phyloP scores from a whole-genome alignment of 2,888 invertebrate genomes.

The Steinernema carpocapsae region DNA sequence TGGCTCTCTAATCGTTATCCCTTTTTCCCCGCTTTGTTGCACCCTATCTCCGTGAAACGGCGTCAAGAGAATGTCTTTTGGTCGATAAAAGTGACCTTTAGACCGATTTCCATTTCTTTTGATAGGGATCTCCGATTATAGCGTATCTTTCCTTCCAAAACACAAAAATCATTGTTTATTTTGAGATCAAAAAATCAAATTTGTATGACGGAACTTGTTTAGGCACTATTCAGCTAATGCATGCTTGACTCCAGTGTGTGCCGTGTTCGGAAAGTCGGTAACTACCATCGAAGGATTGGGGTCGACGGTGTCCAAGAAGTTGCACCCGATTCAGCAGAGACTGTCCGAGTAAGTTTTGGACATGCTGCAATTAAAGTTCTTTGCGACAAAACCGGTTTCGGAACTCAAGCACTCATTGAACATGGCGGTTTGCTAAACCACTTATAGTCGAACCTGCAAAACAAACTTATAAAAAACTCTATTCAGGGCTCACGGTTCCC shows the following conservation, averaged over 20 bases:
- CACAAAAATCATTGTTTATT: background rate
- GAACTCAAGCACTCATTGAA: background rate
- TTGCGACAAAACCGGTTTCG: background rate
- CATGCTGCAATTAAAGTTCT: background rate
- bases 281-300: constrained; percentile 93
- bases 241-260: constrained; percentile 84
- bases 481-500: constrained; percentile 81
- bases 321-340: constrained; percentile 81
- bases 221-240: constrained; percentile 77
- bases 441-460: no score
- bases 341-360: constrained; percentile 55
- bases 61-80: background rate
- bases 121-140: background rate
- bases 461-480: background rate
- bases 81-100: constrained; percentile 2
- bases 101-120: constrained; percentile 29
- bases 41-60: background rate
- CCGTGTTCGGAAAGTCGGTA: constrained; percentile 85
- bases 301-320: constrained; percentile 72
- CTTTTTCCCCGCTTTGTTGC: background rate
- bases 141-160: background rate
- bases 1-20: no score
- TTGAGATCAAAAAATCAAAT: background rate
- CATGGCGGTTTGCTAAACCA: no score
- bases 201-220: no score